Conservation (phyloP, 2,797 vertebrate genomes). For the Crocidura indochinensis region DNA sequence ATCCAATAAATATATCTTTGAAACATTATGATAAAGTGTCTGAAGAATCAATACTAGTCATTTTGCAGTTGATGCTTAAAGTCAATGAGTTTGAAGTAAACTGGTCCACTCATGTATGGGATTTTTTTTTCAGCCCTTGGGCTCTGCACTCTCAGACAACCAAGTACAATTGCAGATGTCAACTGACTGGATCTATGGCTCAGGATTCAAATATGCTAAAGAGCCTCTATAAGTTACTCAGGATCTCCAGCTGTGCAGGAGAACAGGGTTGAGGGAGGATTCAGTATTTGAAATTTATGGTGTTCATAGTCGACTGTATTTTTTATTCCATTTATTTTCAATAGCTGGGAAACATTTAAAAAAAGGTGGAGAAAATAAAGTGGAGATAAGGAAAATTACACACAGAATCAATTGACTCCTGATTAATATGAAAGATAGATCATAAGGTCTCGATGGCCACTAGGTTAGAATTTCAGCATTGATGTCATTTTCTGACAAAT, state of each 20-base stretch:
- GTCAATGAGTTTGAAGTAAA: no score
- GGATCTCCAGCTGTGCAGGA: no score
- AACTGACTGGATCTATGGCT: no score
- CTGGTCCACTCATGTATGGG: no score
- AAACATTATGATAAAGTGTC: neutral
- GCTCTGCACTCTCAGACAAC: no score
- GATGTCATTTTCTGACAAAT: constrained; percentile 65
- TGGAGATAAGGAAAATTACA: neutral
- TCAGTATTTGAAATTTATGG: no score
- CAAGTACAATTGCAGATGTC: no score
- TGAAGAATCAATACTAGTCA: neutral
- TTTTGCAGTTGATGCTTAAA: neutral
- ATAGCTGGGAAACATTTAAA: neutral
- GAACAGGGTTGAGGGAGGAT: no score
- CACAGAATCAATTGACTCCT: neutral
- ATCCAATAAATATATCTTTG: neutral
- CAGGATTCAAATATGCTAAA: no score
- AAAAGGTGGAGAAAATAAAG: neutral
- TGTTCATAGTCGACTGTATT: neutral
- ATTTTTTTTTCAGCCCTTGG: no score
- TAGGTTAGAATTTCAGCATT: constrained; percentile 6
- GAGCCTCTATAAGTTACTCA: no score
- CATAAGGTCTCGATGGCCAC: neutral
- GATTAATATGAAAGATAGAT: constrained; percentile 25
- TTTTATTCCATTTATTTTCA: constrained; percentile 42